Evolutionary conservation across 2,797 vertebrate species (phyloP), one percentile per base, ranked within the genome.

Genomic region (Gymnoscopelus braueri): DNA sequence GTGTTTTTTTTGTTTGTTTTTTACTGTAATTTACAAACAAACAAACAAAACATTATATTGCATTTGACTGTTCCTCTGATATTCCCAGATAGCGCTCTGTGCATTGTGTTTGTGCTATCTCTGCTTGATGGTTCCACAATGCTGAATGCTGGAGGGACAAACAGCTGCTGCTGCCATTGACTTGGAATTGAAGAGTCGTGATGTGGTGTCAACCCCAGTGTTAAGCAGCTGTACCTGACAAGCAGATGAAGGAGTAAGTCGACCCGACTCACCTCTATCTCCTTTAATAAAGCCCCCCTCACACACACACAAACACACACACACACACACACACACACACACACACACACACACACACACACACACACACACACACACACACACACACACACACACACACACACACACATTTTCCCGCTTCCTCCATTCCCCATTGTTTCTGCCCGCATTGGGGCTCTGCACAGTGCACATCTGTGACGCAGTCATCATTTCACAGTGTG

Each of bases 191-290:
- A 93, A 86, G 89, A 81, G 87, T 90, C 71, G 65, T 63, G 68
- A 77, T 71, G 61, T 51, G 68, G 81, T 44, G 60, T 74, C 61
- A 63, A 72, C 65, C 71, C 52, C 69, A 69, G 77, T 74, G 77
- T 79, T 73, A 67, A 87, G 85, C 92, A 92, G 90, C 89, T 91
- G 91, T 79, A 86, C 80, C 83, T 86, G 92, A 92, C 90, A 91
- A 54, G 88, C 67, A 77, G 66, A 71, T 72, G 72, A 76, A 88
- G 71, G 53, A 80, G 70, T 52, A 35, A 71, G 63, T 76, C 76
- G 32, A 49, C 65, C 55, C 74, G 56, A 0, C 67, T 71, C 60
- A 69, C 50, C 71, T 7, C 5, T 55, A 67, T 57, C 47, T 2
- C 71, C 83, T 49, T 79, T 74, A 74, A 68, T 74, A 74, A 72